These are phyloP conservation scores for Drosophila helvetica DNA, from an alignment of 2,888 invertebrate species.

Conservation along the genomic window DNA sequence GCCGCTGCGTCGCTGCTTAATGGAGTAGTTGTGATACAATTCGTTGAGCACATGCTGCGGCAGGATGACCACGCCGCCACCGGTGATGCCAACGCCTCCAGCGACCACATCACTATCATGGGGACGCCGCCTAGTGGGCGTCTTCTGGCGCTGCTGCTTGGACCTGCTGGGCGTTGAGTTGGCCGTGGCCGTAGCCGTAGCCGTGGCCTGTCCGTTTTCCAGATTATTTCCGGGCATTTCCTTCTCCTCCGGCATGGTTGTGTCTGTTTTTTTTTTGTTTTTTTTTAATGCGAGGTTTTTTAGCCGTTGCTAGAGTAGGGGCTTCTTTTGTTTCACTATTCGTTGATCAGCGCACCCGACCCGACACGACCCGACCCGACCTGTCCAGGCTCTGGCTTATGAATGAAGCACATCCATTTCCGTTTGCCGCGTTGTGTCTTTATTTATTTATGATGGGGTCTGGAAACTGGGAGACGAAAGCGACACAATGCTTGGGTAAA, in stretches of 20 bases:
- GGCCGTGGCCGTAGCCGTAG: conserved; percentile 26
- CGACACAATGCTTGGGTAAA: conserved; percentile 53
- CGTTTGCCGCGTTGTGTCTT: conserved; percentile 38
- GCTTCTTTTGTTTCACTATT: conserved; percentile 22
- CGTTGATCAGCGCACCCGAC: conserved; percentile 47
- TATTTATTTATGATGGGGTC: conserved; percentile 45
- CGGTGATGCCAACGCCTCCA: conserved; percentile 64
- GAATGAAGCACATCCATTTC: conserved; percentile 61
- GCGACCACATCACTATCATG: conserved; percentile 61
- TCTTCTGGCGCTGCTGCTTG: conserved; percentile 52
- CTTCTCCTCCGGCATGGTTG: conserved; percentile 64
- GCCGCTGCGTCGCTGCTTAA: conserved; percentile 89
- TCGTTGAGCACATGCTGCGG: conserved; percentile 87
- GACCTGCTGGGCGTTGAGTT: too few species aligned
- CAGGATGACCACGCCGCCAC: conserved; percentile 78
- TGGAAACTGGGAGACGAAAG: conserved; percentile 34
- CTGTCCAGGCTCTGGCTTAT: conserved; percentile 47
- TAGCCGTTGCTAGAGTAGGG: conserved; percentile 17
- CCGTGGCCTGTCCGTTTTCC: conserved; percentile 66
- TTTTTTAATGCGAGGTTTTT: conserved; percentile 31
- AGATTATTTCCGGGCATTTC: conserved; percentile 38
- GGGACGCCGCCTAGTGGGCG: conserved; percentile 57
- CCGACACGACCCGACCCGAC: conserved; percentile 6
- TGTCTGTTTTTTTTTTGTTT: neutral
- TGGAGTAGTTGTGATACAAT: conserved; percentile 89